A percentile compares a stretch with the other conserved stretches of the same genome.
These are phyloP conservation scores for Sebastes hopkinsi DNA, from an alignment of 2,797 vertebrate genomes.

Conservation along the genomic window DNA sequence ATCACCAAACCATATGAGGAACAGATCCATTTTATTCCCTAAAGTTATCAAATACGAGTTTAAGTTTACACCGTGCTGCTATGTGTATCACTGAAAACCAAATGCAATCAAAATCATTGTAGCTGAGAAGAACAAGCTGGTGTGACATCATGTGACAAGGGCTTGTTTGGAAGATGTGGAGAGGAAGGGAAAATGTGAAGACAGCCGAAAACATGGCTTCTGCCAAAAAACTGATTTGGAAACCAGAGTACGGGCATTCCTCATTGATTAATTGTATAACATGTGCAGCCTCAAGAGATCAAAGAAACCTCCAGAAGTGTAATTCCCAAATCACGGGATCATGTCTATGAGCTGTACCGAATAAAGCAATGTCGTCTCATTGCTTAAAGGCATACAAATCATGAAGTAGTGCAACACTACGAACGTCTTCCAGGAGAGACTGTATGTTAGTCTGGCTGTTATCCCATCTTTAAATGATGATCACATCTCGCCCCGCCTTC, in stretches of 20 bases:
- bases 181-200: not conserved
- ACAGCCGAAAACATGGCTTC: slow-evolving; percentile 7
- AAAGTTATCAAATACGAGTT: not conserved
- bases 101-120: not conserved
- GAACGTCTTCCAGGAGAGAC: not conserved
- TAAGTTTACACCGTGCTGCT: not conserved
- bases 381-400: not conserved
- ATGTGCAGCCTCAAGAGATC: slow-evolving; percentile 9
- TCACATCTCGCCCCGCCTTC: not conserved
- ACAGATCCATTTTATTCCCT: not conserved
- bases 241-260: slow-evolving; percentile 12
- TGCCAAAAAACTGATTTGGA: slow-evolving; percentile 32
- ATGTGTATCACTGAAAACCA: not conserved
- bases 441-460: not conserved
- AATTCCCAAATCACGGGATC: not conserved
- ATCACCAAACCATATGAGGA: not conserved
- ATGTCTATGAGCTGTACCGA: not conserved
- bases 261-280: slow-evolving; percentile 26
- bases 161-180: not conserved
- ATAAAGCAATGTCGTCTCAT: not conserved
- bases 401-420: not conserved
- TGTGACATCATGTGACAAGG: not conserved
- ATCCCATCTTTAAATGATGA: not conserved
- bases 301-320: slow-evolving; percentile 5
- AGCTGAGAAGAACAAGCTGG: not conserved